Conservation (phyloP, 2,888 invertebrate genomes). For the Eurytoma adleriae region DNA sequence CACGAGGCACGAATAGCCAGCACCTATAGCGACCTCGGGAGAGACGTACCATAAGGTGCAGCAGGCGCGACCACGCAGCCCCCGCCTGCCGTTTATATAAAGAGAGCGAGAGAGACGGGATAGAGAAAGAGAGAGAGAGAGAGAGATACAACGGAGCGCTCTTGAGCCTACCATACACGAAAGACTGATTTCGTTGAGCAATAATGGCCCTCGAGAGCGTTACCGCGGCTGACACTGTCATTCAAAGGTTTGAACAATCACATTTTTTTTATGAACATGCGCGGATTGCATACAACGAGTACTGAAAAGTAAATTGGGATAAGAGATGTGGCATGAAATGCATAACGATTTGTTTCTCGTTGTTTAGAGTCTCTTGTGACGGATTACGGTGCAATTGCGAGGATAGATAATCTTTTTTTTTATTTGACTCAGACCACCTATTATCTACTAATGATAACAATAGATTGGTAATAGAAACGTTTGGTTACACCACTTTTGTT, state of each 20-base stretch:
- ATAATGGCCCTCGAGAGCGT: slow-evolving; percentile 76
- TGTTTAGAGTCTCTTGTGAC: too few species aligned
- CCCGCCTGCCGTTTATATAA: not conserved
- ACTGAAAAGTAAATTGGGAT: too few species aligned
- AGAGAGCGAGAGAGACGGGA: slow-evolving; percentile 31
- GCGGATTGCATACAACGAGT: too few species aligned
- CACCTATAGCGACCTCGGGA: not conserved
- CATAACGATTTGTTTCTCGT: too few species aligned
- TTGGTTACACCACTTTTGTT: too few species aligned
- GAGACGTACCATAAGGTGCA: too few species aligned
- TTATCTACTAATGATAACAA: too few species aligned
- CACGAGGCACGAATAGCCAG: not conserved
- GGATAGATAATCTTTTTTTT: too few species aligned
- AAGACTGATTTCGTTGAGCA: slow-evolving; percentile 23
- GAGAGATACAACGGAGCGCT: not conserved
- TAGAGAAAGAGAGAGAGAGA: not conserved
- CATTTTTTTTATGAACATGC: slow-evolving; percentile 65
- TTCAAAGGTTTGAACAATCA: slow-evolving; percentile 75
- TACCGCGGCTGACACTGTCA: slow-evolving; percentile 75
- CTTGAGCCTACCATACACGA: not conserved
- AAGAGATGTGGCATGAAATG: too few species aligned
- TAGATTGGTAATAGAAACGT: too few species aligned
- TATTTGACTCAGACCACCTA: too few species aligned
- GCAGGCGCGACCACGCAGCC: not conserved
- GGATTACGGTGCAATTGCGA: too few species aligned